A percentile compares a stretch with the other conserved stretches of the same genome.
Conservation (phyloP, 1,140 invertebrate species). For the Zaprionus gabonicus region DNA sequence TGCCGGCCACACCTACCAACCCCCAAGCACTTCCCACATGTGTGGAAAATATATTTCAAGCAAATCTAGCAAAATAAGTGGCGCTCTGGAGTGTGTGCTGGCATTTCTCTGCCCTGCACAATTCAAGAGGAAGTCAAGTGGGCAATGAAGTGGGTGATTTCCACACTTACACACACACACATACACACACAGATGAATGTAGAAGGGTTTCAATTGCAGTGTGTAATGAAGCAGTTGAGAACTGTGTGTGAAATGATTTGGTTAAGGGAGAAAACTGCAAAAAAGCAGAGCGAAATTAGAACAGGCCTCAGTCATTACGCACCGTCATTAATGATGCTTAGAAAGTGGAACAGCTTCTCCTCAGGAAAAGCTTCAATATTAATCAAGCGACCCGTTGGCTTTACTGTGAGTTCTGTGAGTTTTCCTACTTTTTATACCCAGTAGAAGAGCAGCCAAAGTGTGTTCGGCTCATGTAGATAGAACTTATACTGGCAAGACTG, state of each 20-base stretch:
- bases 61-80: slow-evolving; percentile 76
- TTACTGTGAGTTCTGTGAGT: slow-evolving; percentile 1
- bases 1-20: neutral
- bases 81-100: slow-evolving; percentile 40
- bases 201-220: slow-evolving; percentile 63
- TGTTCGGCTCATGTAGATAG: no score
- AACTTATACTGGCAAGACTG: no score
- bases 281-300: slow-evolving; percentile 58
- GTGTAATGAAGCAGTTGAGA: slow-evolving; percentile 66
- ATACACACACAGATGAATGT: slow-evolving; percentile 2
- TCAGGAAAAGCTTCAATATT: slow-evolving; percentile 67
- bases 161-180: slow-evolving; percentile 22
- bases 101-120: slow-evolving; percentile 22
- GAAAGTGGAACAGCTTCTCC: slow-evolving; percentile 30
- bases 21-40: slow-evolving; percentile 1
- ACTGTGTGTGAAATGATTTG: slow-evolving; percentile 67
- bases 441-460: neutral
- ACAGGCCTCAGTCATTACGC: slow-evolving; percentile 45
- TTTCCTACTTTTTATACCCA: neutral
- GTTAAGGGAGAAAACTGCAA: slow-evolving; percentile 42
- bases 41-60: slow-evolving; percentile 43
- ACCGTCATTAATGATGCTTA: slow-evolving; percentile 40
- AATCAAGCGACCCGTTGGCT: slow-evolving; percentile 67
- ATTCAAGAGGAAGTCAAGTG: slow-evolving; percentile 71
- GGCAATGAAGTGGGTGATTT: slow-evolving; percentile 60